Evolutionary conservation across 2,797 vertebrate species (phyloP).

Genomic region (Agapornis canus): DNA sequence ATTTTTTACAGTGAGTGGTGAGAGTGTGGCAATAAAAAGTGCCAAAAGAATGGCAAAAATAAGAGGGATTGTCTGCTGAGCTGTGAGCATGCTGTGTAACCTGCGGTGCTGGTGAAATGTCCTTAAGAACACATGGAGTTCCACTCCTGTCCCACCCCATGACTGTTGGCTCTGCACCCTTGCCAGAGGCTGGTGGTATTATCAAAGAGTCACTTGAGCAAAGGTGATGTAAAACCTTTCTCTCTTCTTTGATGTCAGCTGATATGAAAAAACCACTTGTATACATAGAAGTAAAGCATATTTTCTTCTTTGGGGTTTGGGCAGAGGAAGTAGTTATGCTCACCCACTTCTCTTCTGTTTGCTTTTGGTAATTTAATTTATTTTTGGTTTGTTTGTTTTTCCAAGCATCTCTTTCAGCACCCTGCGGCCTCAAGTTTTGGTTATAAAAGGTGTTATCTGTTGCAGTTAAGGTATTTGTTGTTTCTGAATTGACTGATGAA

Average conservation of each 20-base stretch:
- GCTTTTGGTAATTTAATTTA: background rate
- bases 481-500: background rate
- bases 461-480: background rate
- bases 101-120: background rate
- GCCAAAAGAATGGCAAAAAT: background rate
- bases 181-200: background rate
- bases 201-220: background rate
- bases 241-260: slow-evolving; percentile 20
- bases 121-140: background rate
- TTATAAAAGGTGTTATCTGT: background rate
- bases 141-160: background rate
- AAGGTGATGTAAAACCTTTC: background rate
- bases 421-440: background rate
- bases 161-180: background rate
- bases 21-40: slow-evolving; percentile 5
- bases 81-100: background rate
- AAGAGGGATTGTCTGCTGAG: background rate
- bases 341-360: background rate
- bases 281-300: slow-evolving; percentile 17
- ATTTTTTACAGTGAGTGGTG: background rate
- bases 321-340: background rate
- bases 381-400: background rate
- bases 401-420: background rate
- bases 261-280: background rate
- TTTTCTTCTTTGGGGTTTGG: slow-evolving; percentile 2